Evolutionary conservation across 2,113 vertebrate genomes (phyloP).

Genomic region (Toxotes chatareus): DNA sequence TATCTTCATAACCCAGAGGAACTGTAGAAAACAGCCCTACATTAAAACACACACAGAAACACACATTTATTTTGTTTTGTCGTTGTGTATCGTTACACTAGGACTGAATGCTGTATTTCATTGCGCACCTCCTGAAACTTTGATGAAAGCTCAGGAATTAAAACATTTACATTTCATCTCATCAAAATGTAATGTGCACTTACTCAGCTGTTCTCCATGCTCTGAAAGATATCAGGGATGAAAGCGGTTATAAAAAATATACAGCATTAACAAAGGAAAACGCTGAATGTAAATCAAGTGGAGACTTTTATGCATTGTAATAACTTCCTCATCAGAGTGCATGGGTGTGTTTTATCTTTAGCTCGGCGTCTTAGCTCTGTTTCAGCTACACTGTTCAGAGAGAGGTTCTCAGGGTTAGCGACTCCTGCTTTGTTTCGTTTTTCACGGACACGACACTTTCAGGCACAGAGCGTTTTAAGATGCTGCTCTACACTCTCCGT

Average conservation of each 20-base stretch:
- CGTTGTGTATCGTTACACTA: slow-evolving; percentile 11
- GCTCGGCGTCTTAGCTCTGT: slow-evolving; percentile 22
- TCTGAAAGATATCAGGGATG: slow-evolving; percentile 33
- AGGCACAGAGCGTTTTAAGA: slow-evolving; percentile 33
- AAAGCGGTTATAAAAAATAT: slow-evolving; percentile 42
- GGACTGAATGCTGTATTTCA: slow-evolving; percentile 21
- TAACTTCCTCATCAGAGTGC: slow-evolving; percentile 31
- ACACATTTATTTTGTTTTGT: slow-evolving; percentile 50
- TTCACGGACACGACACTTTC: slow-evolving; percentile 8
- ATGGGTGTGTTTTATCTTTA: slow-evolving; percentile 45
- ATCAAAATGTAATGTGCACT: slow-evolving; percentile 63
- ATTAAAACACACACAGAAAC: slow-evolving; percentile 16
- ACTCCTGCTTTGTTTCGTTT: slow-evolving; percentile 36
- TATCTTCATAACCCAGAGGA: slow-evolving; percentile 46
- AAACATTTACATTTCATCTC: slow-evolving; percentile 54
- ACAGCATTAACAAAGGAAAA: slow-evolving; percentile 44
- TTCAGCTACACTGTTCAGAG: neutral
- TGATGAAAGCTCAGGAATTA: slow-evolving; percentile 42
- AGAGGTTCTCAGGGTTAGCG: slow-evolving; percentile 7
- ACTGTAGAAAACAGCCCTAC: slow-evolving; percentile 3
- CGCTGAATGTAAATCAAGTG: slow-evolving; percentile 48
- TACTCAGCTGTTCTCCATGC: slow-evolving; percentile 34
- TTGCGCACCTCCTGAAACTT: slow-evolving; percentile 15
- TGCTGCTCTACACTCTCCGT: neutral
- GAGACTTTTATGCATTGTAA: slow-evolving; percentile 52